Evolutionary conservation across 2,888 invertebrate species (phyloP).

Genomic region (Liposcelis brunnea): DNA sequence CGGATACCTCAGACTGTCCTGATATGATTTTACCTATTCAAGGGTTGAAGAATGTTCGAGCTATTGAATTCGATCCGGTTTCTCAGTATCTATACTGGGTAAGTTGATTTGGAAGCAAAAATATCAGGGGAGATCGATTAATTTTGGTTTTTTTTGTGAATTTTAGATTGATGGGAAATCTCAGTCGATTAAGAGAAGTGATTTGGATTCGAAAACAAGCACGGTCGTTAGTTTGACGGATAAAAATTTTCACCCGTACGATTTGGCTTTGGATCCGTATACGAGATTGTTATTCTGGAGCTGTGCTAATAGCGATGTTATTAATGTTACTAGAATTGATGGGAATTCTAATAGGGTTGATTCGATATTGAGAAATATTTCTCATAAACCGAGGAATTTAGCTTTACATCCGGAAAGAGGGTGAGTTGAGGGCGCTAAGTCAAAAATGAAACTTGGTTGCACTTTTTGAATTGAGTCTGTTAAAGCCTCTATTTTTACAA

Average conservation of each 20-base stretch:
- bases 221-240: slow-evolving; percentile 6
- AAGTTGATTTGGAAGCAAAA: no score
- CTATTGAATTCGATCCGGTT: slow-evolving; percentile 75
- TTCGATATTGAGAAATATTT: slow-evolving; percentile 46
- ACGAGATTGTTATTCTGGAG: slow-evolving; percentile 81
- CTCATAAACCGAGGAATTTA: slow-evolving; percentile 65
- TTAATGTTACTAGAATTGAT: slow-evolving; percentile 68
- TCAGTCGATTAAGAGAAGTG: slow-evolving; percentile 40
- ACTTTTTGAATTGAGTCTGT: neutral
- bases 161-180: slow-evolving; percentile 66
- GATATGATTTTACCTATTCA: slow-evolving; percentile 65
- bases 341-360: slow-evolving; percentile 28
- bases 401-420: slow-evolving; percentile 71
- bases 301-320: slow-evolving; percentile 62
- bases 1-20: slow-evolving; percentile 62
- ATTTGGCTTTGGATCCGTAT: slow-evolving; percentile 72
- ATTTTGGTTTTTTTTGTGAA: neutral
- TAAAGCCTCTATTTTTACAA: no score
- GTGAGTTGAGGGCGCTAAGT: slow-evolving; percentile 25
- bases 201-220: neutral
- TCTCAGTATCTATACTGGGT: slow-evolving; percentile 55
- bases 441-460: neutral
- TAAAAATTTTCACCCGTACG: slow-evolving; percentile 42
- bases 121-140: neutral
- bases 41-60: slow-evolving; percentile 58